Base-by-base conservation (phyloP, 1,140 invertebrate genomes). In the Drosophila mauritiana region DNA sequence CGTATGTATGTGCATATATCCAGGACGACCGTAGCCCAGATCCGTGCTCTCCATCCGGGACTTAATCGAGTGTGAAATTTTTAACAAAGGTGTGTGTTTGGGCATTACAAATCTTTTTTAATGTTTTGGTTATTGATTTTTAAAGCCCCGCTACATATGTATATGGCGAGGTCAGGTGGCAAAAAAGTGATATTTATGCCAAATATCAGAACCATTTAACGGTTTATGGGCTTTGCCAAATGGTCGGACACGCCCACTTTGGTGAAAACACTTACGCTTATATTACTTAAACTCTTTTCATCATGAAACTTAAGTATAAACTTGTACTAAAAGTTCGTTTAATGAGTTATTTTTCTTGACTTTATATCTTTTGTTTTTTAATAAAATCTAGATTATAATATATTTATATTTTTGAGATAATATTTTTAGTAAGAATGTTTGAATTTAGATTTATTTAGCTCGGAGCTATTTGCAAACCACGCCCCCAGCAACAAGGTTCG, bases 61-160 rank as follows among this genome's bases (percentile, higher is more conserved):
- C 69, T 80, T 84, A 89, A 89, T 89, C 73, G 80, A 90, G 85
- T 69, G 62, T 49, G 40, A 90, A 84, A 89, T 89, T 75, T 80
- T 79, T 56, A 72, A 72, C 52, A 70, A 31, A 54, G 37, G 48
- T 55, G 46, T 64, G 25, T 46, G 42, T 40, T 43, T 45, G 36
- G 64, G 51, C 45, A 70, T 70, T 49, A 72, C 58, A 36, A 4
- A 36, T 42, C 57, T 42, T 61, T 40, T 45, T 42, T 63, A 39
- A 46, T 37, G 36, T 45, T 69, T 64, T 61, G 51, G 58, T 67
- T 78, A 89, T 88, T 88, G 72, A 89, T 89, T 89, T 62, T 88
- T 70, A 77, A 79, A 73, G 54, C 54, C 58, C 52, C 34, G 52
- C 46, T 46, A 69, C 75, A 78, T 77, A 78, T 77, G 69, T 57